Percentiles rank a stretch among this genome's conserved stretches.
Conservation (phyloP, 2,888 invertebrate genomes). For the Seladonia tumulorum region DNA sequence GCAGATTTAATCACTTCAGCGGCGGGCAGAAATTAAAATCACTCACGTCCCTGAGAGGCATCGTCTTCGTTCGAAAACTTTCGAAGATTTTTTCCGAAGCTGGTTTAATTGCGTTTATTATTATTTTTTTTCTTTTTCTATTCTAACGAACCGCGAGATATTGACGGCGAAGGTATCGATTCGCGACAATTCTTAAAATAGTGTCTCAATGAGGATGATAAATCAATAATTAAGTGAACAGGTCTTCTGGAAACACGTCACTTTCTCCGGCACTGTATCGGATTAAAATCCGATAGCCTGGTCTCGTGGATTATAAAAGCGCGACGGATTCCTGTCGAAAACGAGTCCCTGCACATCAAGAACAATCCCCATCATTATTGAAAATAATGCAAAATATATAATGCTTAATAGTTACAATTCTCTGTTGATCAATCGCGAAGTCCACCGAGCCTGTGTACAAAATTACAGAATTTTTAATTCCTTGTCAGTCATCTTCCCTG, state of each 20-base stretch:
- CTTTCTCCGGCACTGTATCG: not conserved
- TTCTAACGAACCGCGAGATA: not conserved
- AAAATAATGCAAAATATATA: too few relatives aligned
- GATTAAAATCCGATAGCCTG: conserved; percentile 3
- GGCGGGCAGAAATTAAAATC: not conserved
- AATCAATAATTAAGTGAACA: conserved; percentile 7
- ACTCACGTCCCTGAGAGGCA: not conserved
- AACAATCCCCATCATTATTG: not conserved
- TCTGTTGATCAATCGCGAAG: too few relatives aligned
- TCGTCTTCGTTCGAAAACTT: not conserved
- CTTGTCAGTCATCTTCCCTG: not conserved
- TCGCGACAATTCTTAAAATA: not conserved
- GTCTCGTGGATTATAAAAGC: not conserved
- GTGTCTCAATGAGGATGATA: not conserved
- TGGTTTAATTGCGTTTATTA: not conserved
- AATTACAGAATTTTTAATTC: not conserved
- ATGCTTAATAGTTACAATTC: too few relatives aligned
- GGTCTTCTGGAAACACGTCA: not conserved
- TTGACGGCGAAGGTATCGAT: not conserved
- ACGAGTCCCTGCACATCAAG: not conserved
- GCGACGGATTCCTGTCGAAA: not conserved
- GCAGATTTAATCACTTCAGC: not conserved
- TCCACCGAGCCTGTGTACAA: too few relatives aligned
- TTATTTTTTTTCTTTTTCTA: not conserved
- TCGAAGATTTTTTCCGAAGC: not conserved